Percentiles rank a stretch among this genome's conserved stretches.
Evolutionary conservation across 2,113 vertebrate genomes (phyloP).

Genomic region (Chiloscyllium plagiosum): DNA sequence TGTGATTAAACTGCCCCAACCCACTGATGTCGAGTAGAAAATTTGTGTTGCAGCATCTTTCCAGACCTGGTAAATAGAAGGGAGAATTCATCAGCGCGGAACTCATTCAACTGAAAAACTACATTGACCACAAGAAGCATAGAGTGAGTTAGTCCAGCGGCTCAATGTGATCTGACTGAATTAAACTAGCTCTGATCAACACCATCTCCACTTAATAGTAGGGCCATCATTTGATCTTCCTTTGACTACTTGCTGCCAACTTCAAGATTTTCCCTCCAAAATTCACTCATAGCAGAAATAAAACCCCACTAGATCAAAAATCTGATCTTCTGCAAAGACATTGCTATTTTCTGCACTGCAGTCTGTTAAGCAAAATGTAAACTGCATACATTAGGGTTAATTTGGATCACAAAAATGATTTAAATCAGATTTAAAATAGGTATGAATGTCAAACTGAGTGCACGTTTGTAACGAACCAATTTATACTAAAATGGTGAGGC

Average conservation of each 20-base stretch:
- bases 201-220: background rate
- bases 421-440: background rate
- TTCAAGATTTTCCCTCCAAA: background rate
- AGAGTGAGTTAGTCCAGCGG: background rate
- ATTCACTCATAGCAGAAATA: background rate
- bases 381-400: background rate
- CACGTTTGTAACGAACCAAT: background rate
- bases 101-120: background rate
- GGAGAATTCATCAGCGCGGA: background rate
- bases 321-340: background rate
- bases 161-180: conserved; percentile 11
- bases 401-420: background rate
- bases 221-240: background rate
- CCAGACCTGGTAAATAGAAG: conserved; percentile 69
- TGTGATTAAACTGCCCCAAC: conserved; percentile 80
- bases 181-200: background rate
- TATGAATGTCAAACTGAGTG: background rate
- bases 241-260: background rate
- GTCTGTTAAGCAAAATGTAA: background rate
- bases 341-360: background rate
- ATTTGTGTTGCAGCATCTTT: conserved; percentile 92
- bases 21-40: conserved; percentile 84
- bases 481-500: background rate
- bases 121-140: background rate
- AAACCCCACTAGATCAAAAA: background rate